Percentiles rank a stretch among this genome's conserved stretches.
These are phyloP conservation scores for Nyctibius bracteatus DNA, from an alignment of 2,113 vertebrate genomes.

Conservation along the genomic window DNA sequence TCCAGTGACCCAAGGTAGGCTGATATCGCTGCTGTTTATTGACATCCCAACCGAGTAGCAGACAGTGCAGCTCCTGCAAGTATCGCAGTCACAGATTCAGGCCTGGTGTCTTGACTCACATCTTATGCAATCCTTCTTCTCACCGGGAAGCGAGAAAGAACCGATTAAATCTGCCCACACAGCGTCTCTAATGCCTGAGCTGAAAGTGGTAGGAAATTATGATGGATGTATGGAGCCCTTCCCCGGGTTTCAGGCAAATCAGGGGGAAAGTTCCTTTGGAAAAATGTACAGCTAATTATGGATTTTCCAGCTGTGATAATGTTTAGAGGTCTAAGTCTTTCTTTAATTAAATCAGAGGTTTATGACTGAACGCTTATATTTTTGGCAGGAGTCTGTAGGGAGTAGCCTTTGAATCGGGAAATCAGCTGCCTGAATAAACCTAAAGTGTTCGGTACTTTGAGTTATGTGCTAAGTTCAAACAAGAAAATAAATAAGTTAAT, in stretches of 20 bases:
- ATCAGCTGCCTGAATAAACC: conserved; percentile 61
- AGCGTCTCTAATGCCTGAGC: conserved; percentile 43
- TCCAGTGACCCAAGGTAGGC: background rate
- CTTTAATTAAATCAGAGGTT: conserved; percentile 60
- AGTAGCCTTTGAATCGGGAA: conserved; percentile 62
- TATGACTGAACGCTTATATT: conserved; percentile 30
- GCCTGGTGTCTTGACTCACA: conserved; percentile 18
- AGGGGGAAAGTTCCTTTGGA: conserved; percentile 42
- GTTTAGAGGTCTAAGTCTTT: conserved; percentile 28
- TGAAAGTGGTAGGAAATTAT: conserved; percentile 36
- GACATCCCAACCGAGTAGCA: background rate
- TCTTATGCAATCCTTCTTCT: conserved; percentile 62
- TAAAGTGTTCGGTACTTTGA: background rate
- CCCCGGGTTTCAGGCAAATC: conserved; percentile 49
- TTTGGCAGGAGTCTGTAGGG: conserved; percentile 53
- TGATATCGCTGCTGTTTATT: background rate
- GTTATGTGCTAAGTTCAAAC: conserved; percentile 4
- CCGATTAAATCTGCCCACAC: conserved; percentile 67
- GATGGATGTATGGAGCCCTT: conserved; percentile 17
- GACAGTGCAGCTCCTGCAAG: background rate
- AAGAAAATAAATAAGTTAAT: background rate
- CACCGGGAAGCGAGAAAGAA: conserved; percentile 51
- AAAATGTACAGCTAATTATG: conserved; percentile 56
- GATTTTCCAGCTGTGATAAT: conserved; percentile 69
- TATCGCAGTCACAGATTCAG: background rate